These are phyloP conservation scores for Drosophila parvula DNA, from an alignment of 1,140 invertebrate genomes.

Conservation along the genomic window DNA sequence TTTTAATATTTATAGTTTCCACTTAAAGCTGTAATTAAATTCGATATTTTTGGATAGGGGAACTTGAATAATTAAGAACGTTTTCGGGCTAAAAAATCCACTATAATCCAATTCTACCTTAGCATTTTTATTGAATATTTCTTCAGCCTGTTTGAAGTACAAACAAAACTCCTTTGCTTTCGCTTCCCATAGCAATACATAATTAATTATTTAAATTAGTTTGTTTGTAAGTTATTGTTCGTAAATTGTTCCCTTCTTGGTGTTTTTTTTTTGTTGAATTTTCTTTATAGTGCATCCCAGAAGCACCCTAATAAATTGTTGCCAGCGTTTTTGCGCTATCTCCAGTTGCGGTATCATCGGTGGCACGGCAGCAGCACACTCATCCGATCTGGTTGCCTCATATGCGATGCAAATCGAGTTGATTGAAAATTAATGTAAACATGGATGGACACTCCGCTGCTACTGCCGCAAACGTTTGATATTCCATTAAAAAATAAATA, in stretches of 20 bases:
- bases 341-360: background rate
- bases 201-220: conserved; percentile 8
- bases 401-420: conserved; percentile 74
- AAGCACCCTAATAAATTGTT: conserved; percentile 9
- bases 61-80: no score
- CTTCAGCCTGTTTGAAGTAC: no score
- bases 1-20: background rate
- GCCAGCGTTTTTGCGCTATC: conserved; percentile 17
- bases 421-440: conserved; percentile 81
- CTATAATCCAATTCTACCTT: no score
- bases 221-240: background rate
- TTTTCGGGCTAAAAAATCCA: no score
- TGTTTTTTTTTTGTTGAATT: background rate
- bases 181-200: background rate
- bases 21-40: background rate
- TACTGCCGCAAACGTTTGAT: conserved; percentile 42
- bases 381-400: conserved; percentile 29
- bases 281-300: conserved; percentile 5
- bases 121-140: no score
- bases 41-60: no score
- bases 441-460: conserved; percentile 52
- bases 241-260: background rate
- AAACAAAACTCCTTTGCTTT: no score
- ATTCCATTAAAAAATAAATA: conserved; percentile 34
- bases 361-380: conserved; percentile 10